These are phyloP conservation scores for Oostethus manadensis DNA, from an alignment of 2,113 vertebrate species.

Conservation along the genomic window DNA sequence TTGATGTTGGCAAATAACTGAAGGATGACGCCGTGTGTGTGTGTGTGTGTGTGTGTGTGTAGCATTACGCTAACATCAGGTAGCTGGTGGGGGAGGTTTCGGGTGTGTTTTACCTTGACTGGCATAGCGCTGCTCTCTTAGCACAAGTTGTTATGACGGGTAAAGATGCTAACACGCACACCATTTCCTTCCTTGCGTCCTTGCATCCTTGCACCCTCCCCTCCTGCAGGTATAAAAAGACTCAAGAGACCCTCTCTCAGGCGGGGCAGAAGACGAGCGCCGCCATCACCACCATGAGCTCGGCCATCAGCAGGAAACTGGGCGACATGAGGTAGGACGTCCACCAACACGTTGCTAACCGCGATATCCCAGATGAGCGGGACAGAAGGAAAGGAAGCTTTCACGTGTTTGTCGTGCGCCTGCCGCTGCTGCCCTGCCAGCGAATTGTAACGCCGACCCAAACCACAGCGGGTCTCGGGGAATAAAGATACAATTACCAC, in stretches of 20 bases:
- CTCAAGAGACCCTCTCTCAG: slow-evolving; percentile 92
- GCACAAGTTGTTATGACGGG: no score
- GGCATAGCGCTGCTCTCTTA: no score
- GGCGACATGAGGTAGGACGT: slow-evolving; percentile 90
- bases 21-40: no score
- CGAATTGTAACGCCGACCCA: background rate
- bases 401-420: background rate
- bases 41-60: no score
- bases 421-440: no score
- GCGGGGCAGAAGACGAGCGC: slow-evolving; percentile 93
- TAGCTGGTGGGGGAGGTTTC: no score
- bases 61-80: no score
- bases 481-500: background rate
- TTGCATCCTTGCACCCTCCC: slow-evolving; percentile 9
- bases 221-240: slow-evolving; percentile 88
- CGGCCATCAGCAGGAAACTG: slow-evolving; percentile 83
- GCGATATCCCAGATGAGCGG: background rate
- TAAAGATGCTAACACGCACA: no score
- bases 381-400: background rate
- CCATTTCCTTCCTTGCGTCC: no score
- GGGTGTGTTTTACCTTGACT: no score
- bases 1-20: no score
- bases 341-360: no score
- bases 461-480: background rate
- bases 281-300: slow-evolving; percentile 84